Evolutionary conservation across 53 echinoderm and acorn worm species (phyloP).

Genomic region (Crossaster papposus): DNA sequence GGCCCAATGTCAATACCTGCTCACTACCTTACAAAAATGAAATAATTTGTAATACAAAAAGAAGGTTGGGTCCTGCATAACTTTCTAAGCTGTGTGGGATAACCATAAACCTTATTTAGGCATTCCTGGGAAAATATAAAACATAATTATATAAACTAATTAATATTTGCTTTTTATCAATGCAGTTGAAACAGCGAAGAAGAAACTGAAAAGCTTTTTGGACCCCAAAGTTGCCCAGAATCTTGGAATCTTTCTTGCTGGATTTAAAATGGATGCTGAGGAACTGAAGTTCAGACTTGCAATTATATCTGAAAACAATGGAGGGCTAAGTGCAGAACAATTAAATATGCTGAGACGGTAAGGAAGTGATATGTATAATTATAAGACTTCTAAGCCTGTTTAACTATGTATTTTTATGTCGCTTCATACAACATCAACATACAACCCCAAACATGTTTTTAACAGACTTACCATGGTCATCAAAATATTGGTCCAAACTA

Average conservation of each 20-base stretch:
- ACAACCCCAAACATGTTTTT: too few relatives aligned
- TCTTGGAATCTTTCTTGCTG: slow-evolving; percentile 96
- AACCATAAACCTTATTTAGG: too few relatives aligned
- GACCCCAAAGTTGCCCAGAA: slow-evolving; percentile 98
- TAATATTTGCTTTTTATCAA: neutral
- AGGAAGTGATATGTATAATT: neutral
- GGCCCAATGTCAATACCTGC: too few relatives aligned
- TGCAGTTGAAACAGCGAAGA: slow-evolving; percentile 71
- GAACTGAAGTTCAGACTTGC: slow-evolving; percentile 88
- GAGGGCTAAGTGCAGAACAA: slow-evolving; percentile 90
- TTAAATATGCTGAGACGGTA: slow-evolving; percentile 91
- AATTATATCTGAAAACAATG: slow-evolving; percentile 84
- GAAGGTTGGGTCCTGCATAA: too few relatives aligned
- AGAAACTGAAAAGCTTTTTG: slow-evolving; percentile 88
- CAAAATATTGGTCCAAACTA: too few relatives aligned
- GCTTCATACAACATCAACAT: too few relatives aligned
- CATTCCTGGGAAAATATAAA: neutral
- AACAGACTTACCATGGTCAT: too few relatives aligned
- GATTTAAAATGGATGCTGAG: slow-evolving; percentile 96
- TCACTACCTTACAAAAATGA: too few relatives aligned
- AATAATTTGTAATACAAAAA: too few relatives aligned
- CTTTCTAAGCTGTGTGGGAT: too few relatives aligned
- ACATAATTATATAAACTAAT: too few relatives aligned
- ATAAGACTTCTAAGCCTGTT: neutral
- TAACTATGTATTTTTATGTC: too few relatives aligned